Evolutionary conservation across 2,888 invertebrate genomes (phyloP).

Genomic region (Palloptera scutellata): DNA sequence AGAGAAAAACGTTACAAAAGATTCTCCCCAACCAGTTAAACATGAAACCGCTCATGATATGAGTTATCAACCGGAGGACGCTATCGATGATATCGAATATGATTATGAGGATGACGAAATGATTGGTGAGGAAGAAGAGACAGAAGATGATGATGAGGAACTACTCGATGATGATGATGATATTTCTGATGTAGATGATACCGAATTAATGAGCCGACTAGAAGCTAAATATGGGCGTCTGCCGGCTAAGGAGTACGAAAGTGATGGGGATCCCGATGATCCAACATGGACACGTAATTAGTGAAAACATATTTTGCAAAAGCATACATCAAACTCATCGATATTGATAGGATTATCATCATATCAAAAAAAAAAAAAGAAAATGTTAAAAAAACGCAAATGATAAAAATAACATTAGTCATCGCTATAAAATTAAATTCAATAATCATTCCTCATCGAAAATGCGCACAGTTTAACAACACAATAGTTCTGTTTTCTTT

Average conservation of each 20-base stretch:
- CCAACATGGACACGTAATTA: slow-evolving; percentile 65
- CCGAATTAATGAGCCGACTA: slow-evolving; percentile 73
- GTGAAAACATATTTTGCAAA: slow-evolving; percentile 40
- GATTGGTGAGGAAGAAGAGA: slow-evolving; percentile 58
- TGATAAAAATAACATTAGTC: background rate
- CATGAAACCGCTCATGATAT: slow-evolving; percentile 37
- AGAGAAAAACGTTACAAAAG: slow-evolving; percentile 13
- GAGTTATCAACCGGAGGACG: slow-evolving; percentile 45
- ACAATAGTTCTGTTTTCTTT: background rate
- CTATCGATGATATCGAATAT: slow-evolving; percentile 54
- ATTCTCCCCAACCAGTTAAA: slow-evolving; percentile 16
- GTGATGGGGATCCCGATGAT: slow-evolving; percentile 62
- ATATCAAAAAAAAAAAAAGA: background rate
- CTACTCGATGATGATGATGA: slow-evolving; percentile 67
- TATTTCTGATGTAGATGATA: slow-evolving; percentile 74
- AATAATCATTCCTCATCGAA: background rate
- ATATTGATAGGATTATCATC: slow-evolving; percentile 6
- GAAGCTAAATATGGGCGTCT: slow-evolving; percentile 79
- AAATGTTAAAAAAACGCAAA: background rate
- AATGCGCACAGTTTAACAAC: background rate
- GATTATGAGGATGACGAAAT: slow-evolving; percentile 48
- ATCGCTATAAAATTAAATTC: background rate
- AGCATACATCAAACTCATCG: slow-evolving; percentile 1
- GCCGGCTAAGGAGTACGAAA: slow-evolving; percentile 69
- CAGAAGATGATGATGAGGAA: slow-evolving; percentile 63